Evolutionary conservation across 2,797 vertebrate species (phyloP), one percentile per base, ranked within the genome.

Genomic region (Pseudomugil tenellus): DNA sequence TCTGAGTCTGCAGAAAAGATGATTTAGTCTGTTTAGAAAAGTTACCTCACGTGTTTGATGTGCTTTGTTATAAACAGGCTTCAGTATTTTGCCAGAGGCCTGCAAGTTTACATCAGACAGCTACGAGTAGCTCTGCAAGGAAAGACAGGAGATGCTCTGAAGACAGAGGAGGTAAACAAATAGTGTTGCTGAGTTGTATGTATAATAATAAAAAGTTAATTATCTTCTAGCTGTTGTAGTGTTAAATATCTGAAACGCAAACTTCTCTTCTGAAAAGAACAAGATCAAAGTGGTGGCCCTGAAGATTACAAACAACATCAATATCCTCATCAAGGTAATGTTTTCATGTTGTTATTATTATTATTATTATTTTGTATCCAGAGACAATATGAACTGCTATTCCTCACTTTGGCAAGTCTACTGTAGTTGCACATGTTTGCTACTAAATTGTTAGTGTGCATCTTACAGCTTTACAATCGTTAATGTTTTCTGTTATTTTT

Each of bases 281-380:
- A 99, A 99, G 93, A 99, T 99, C 77, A 99, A 99, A 94, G 98
- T 99, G 71, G 98, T 99, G 87, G 98, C 98, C 66, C 92, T 99
- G 81, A 99, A 99, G 94, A 99, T 99, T 90, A 99, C 98, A 55
- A 99, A 97, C 91, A 99, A 99, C 90, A 99, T 99, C 84, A 99
- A 99, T 48, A 92, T 99, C 88, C 95, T 99, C 89, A 99, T 99
- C 86, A 99, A 99, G 96, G 98, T 98, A 74, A 49, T 17, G 3
- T 11, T 0, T 12, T 28, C 1, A 13, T 2, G 4, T 31, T 31
- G 6, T 31, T 3, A 8, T 21, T 9, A 10, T 46, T 10, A 2
- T 46, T 10, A 46, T n/a, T n/a, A 46, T 19, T n/a, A n/a, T 2
- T 19, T 10, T 46, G 2, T n/a, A 21, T 46, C 6, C 19, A 46